phyloP scores from a whole-genome alignment of 2,797 vertebrate species.

The Saxicola maurus region DNA sequence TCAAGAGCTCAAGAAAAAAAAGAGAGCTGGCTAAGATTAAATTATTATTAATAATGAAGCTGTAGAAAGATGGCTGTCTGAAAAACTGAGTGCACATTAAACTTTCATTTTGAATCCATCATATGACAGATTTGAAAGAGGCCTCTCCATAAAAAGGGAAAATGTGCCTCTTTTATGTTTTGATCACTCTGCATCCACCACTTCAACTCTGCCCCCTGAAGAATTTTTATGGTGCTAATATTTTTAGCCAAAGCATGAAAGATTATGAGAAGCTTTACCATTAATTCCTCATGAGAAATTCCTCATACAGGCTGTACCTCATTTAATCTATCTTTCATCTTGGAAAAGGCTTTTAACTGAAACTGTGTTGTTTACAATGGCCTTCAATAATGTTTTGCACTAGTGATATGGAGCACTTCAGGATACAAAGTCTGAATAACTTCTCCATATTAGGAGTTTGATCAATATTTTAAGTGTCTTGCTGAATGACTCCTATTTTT shows the following conservation, averaged over 20 bases:
- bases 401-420: not conserved
- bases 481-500: not conserved
- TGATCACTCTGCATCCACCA: not conserved
- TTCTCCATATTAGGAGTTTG: not conserved
- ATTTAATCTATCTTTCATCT: not conserved
- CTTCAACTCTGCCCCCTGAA: not conserved
- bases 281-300: slow-evolving; percentile 10
- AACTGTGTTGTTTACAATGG: not conserved
- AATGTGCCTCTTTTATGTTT: not conserved
- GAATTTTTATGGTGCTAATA: slow-evolving; percentile 10
- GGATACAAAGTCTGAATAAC: not conserved
- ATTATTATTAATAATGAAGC: slow-evolving; percentile 16
- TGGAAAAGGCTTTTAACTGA: not conserved
- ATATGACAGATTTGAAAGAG: not conserved
- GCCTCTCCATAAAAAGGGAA: not conserved
- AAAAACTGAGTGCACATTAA: not conserved
- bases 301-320: not conserved
- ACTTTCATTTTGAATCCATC: slow-evolving; percentile 5
- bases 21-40: not conserved
- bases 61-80: slow-evolving; percentile 12
- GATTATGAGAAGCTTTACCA: not conserved
- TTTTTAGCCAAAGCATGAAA: slow-evolving; percentile 9
- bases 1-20: not conserved
- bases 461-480: not conserved
- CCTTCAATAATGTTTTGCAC: not conserved